phyloP scores from a whole-genome alignment of 2,888 invertebrate genomes.

The Drosophila anomalata region DNA sequence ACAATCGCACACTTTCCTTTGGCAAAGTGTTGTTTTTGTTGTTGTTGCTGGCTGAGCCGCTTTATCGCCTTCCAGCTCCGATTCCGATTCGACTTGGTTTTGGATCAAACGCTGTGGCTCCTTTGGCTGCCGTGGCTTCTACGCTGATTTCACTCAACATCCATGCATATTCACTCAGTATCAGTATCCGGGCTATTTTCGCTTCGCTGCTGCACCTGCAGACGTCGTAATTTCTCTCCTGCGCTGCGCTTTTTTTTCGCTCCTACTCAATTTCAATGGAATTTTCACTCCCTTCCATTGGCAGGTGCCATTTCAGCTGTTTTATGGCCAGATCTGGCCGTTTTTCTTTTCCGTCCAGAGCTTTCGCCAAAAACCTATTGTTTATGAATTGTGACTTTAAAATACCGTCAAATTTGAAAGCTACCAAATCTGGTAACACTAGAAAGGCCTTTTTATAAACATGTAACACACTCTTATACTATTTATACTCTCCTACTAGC shows the following conservation, averaged over 20 bases:
- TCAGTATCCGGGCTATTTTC: constrained; percentile 50
- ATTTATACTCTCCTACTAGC: not conserved
- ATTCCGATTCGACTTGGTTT: constrained; percentile 41
- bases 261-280: constrained; percentile 54
- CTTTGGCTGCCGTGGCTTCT: constrained; percentile 19
- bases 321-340: not conserved
- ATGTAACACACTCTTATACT: not conserved
- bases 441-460: not conserved
- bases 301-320: not conserved
- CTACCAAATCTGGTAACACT: not conserved
- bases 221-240: constrained; percentile 76
- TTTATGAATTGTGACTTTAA: no score
- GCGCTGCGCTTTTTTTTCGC: constrained; percentile 58
- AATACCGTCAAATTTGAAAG: not conserved
- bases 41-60: constrained; percentile 56
- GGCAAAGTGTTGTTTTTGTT: constrained; percentile 23
- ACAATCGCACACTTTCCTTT: constrained; percentile 42
- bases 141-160: constrained; percentile 53
- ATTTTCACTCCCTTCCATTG: constrained; percentile 52
- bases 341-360: not conserved
- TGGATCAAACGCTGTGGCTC: constrained; percentile 24
- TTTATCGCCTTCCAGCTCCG: constrained; percentile 54
- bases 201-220: constrained; percentile 58
- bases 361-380: no score
- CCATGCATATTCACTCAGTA: constrained; percentile 46